Evolutionary conservation across 23 tunicate species (phyloP), one percentile per base, ranked within the genome.

Genomic region (Ciona savignyi): DNA sequence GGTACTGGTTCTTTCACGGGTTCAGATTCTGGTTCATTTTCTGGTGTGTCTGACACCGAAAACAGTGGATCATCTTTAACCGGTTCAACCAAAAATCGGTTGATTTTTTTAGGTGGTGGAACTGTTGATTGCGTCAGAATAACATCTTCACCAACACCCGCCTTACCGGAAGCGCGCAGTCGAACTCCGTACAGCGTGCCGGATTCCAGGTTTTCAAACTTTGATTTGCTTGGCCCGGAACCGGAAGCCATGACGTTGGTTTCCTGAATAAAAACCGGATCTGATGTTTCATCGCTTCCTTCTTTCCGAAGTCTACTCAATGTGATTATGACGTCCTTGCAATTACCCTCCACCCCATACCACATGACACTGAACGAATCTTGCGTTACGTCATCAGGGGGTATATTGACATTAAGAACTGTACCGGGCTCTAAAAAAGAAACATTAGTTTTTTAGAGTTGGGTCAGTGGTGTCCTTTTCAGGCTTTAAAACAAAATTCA

Each of bases 291-390:
- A 1, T 60, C 78, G 24, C 76, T 86, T 2, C 66, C 15, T 29
- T 27, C 60, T 24, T 81, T 76, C 2, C 48, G 76, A 20, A 81
- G 49, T 24, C 85, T 68, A 4, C 78, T 56, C 35, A 87, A 51
- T 1, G 72, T 80, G 60, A 76, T 75, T 70, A 71, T 61, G 15
- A 81, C 95, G 30, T 65, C 60, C 25, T 81, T 87, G 24, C 75
- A 81, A 27, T 69, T 51, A 1, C 95, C 95, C 60, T 87, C 95
- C 23, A 81, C 86, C 32, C 95, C 83, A 73, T 78, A 73, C 95
- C 95, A 87, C 70, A 31, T 72, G 30, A 87, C 67, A 27, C 35
- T 31, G 42, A 87, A 76, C 0, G 86, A 75, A 48, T 76, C 70
- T 3, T 23, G 22, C 2, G 95, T 87, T 6, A 81, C 66, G 27